A percentile compares a stretch with the other conserved stretches of the same genome.
Evolutionary conservation across 1,140 invertebrate species (phyloP).

Genomic region (Ectropis grisescens): DNA sequence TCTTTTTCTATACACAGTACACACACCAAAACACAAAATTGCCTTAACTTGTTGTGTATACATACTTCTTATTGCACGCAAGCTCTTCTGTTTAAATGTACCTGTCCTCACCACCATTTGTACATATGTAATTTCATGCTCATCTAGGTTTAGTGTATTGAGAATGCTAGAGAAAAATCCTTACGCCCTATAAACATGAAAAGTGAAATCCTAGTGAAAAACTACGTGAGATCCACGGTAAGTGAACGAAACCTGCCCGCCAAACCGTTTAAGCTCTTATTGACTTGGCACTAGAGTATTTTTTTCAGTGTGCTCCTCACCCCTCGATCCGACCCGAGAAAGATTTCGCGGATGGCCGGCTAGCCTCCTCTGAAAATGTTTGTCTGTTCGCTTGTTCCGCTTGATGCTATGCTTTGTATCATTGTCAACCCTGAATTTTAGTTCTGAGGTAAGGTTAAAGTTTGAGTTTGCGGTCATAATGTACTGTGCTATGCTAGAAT

Average conservation of each 20-base stretch:
- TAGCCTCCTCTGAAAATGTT: constrained; percentile 57
- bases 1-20: too few species aligned
- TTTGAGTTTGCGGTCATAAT: constrained; percentile 9
- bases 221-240: not conserved
- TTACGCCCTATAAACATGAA: constrained; percentile 28
- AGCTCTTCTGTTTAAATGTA: too few species aligned
- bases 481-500: constrained; percentile 5
- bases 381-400: constrained; percentile 44
- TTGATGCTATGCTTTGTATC: constrained; percentile 48
- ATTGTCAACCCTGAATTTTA: constrained; percentile 14
- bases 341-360: constrained; percentile 54
- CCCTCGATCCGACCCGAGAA: constrained; percentile 56
- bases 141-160: constrained; percentile 52
- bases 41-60: too few species aligned
- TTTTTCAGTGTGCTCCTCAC: constrained; percentile 69
- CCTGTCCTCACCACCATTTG: constrained; percentile 5
- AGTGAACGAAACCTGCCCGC: constrained; percentile 23
- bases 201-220: too few species aligned
- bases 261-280: constrained; percentile 52
- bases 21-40: too few species aligned
- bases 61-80: constrained; percentile 12
- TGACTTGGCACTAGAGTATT: constrained; percentile 69
- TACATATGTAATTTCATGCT: constrained; percentile 56
- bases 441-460: constrained; percentile 19
- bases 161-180: constrained; percentile 62